A percentile compares a stretch with the other conserved stretches of the same genome.
phyloP scores from a whole-genome alignment of 1,140 invertebrate species.

The Orius insidiosus region DNA sequence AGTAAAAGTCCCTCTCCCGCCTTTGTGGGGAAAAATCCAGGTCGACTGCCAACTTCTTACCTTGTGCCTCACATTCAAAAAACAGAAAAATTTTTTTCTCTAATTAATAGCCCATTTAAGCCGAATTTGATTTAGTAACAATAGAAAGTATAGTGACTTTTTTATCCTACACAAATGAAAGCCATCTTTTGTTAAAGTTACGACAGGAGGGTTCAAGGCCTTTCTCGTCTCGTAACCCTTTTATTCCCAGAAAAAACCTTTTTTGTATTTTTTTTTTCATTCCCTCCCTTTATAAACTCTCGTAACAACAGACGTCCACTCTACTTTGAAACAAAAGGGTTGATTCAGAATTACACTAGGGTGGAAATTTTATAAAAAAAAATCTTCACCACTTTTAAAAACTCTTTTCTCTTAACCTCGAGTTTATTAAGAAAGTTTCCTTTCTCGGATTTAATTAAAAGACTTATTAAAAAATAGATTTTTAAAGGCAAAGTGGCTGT shows the following conservation, averaged over 20 bases:
- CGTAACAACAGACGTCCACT: neutral
- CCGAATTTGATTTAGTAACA: too few species aligned
- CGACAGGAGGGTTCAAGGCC: neutral
- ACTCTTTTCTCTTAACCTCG: too few species aligned
- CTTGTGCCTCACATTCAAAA: neutral
- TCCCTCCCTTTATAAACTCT: neutral
- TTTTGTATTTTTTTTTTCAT: slow-evolving; percentile 4
- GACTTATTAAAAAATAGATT: too few species aligned
- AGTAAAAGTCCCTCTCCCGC: neutral
- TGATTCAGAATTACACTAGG: too few species aligned
- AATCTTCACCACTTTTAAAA: too few species aligned
- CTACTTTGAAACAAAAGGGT: neutral
- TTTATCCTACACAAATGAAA: neutral
- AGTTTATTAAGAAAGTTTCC: too few species aligned
- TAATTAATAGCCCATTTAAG: too few species aligned
- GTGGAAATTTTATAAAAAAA: too few species aligned
- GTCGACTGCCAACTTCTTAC: neutral
- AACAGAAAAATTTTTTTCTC: neutral
- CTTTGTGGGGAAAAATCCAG: neutral
- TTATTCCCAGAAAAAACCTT: neutral
- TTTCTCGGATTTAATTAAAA: too few species aligned
- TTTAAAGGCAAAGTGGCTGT: too few species aligned
- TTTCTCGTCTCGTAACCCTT: neutral
- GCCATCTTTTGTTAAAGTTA: too few species aligned
- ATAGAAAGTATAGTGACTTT: neutral